Evolutionary conservation across 53 echinoderm and acorn worm species (phyloP).

Genomic region (Crossaster papposus): DNA sequence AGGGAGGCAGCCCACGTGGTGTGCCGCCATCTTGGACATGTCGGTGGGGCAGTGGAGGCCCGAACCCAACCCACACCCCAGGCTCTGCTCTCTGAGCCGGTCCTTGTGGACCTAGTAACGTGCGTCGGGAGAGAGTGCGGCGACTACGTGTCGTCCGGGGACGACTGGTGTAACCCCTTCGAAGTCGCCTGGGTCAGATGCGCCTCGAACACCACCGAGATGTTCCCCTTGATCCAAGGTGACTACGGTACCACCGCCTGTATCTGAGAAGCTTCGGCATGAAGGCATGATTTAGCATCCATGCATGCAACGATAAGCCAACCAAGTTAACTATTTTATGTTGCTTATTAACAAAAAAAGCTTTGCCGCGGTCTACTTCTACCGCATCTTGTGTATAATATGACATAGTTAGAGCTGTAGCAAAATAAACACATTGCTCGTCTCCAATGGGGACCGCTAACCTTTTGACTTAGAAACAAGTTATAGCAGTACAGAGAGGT

Average conservation of each 20-base stretch:
- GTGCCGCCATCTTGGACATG: slow-evolving; percentile 77
- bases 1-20: slow-evolving; percentile 65
- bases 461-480: not conserved
- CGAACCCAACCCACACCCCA: not conserved
- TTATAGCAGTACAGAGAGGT: not conserved
- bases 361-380: not conserved
- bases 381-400: not conserved
- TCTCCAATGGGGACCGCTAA: not conserved
- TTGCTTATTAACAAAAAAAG: not conserved
- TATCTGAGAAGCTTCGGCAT: not conserved
- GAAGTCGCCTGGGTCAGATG: slow-evolving; percentile 53
- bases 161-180: slow-evolving; percentile 35
- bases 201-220: not conserved
- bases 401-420: not conserved
- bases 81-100: slow-evolving; percentile 8
- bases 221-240: slow-evolving; percentile 13
- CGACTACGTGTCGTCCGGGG: slow-evolving; percentile 45
- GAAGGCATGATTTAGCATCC: not conserved
- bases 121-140: slow-evolving; percentile 36
- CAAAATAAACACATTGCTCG: not conserved
- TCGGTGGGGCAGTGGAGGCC: slow-evolving; percentile 10
- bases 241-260: not conserved
- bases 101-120: slow-evolving; percentile 18
- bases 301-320: not conserved
- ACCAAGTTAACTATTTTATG: not conserved